These are phyloP conservation scores for Willowsia nigromaculata DNA, from an alignment of 2,888 invertebrate genomes.

Conservation along the genomic window DNA sequence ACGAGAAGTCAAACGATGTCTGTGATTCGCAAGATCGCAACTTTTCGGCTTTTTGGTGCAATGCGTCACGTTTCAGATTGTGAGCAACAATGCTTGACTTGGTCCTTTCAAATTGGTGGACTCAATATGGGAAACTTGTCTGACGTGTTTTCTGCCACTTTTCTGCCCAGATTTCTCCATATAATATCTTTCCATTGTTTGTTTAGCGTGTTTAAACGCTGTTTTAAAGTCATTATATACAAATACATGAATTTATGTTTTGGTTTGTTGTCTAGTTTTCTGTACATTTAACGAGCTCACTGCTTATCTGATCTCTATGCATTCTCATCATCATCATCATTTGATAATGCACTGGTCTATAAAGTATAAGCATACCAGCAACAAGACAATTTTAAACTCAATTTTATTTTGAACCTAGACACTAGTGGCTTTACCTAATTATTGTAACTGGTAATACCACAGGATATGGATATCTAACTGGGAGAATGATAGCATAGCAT, in stretches of 20 bases:
- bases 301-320: too few species aligned
- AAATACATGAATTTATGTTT: not conserved
- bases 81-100: not conserved
- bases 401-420: too few species aligned
- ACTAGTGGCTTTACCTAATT: not conserved
- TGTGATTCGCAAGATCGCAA: constrained; percentile 15
- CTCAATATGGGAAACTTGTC: constrained; percentile 66
- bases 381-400: too few species aligned
- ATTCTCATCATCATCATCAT: too few species aligned
- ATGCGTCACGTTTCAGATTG: not conserved
- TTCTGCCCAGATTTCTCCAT: not conserved
- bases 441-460: not conserved
- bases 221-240: not conserved
- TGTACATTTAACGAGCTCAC: too few species aligned
- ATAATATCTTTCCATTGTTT: constrained; percentile 12
- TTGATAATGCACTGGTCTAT: too few species aligned
- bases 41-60: constrained; percentile 34
- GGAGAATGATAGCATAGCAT: too few species aligned
- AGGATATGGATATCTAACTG: not conserved
- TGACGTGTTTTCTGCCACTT: constrained; percentile 60
- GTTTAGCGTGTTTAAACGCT: not conserved
- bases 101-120: constrained; percentile 9
- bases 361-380: too few species aligned
- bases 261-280: too few species aligned
- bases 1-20: not conserved